Evolutionary conservation across 1,140 invertebrate species (phyloP).

Genomic region (Uloborus diversus): DNA sequence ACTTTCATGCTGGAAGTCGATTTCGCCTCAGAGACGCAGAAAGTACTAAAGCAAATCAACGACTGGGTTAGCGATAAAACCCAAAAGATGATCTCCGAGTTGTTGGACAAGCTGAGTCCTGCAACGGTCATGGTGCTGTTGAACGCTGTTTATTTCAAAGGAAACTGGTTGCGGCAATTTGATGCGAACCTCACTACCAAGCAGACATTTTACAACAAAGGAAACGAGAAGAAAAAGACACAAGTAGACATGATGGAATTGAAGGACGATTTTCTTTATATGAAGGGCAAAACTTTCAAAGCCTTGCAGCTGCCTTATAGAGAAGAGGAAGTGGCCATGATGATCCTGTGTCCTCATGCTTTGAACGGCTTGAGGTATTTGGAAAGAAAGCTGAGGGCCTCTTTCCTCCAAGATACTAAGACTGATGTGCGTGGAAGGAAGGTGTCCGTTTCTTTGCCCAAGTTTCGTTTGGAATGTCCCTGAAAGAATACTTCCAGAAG

Average conservation of each 20-base stretch:
- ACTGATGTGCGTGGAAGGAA: not conserved
- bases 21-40: constrained; percentile 72
- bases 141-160: constrained; percentile 64
- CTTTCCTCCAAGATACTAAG: constrained; percentile 18
- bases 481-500: constrained; percentile 51
- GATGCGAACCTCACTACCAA: constrained; percentile 29
- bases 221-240: constrained; percentile 75
- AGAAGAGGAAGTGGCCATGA: constrained; percentile 63
- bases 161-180: constrained; percentile 58
- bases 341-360: constrained; percentile 61
- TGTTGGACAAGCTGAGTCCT: constrained; percentile 58
- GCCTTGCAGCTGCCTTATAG: constrained; percentile 79
- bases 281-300: constrained; percentile 70
- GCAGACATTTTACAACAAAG: constrained; percentile 54
- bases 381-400: constrained; percentile 17
- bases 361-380: constrained; percentile 48
- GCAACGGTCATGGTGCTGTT: constrained; percentile 60
- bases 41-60: constrained; percentile 61
- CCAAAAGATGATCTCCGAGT: constrained; percentile 58
- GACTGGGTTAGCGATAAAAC: constrained; percentile 59
- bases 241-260: constrained; percentile 83
- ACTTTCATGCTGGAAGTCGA: constrained; percentile 74
- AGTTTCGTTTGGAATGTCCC: constrained; percentile 60
- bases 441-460: constrained; percentile 59
- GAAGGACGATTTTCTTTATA: constrained; percentile 73